Percentiles rank a stretch among this genome's conserved stretches.
Conservation (phyloP, 2,888 invertebrate species). For the Limenitis camilla region DNA sequence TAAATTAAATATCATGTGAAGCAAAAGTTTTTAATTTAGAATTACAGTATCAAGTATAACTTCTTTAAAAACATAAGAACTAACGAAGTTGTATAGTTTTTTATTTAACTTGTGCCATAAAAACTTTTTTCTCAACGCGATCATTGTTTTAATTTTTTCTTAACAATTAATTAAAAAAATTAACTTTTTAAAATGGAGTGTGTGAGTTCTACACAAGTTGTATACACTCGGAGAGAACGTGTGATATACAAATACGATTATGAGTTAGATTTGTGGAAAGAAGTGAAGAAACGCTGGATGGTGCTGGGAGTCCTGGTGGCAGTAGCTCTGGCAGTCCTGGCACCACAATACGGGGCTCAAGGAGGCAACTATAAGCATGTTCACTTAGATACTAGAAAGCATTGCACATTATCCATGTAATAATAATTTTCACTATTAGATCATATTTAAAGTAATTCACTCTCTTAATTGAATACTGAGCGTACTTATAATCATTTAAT, state of each 20-base stretch:
- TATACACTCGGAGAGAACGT: conserved; percentile 22
- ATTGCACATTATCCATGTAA: conserved; percentile 61
- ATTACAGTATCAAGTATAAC: too few species aligned
- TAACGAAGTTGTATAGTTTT: too few species aligned
- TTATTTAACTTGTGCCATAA: too few species aligned
- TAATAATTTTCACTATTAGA: conserved; percentile 16
- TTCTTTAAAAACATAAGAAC: too few species aligned
- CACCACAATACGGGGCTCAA: conserved; percentile 49
- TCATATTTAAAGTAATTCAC: neutral
- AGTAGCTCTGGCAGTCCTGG: conserved; percentile 46
- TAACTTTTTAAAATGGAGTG: conserved; percentile 22
- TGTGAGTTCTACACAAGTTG: conserved; percentile 24
- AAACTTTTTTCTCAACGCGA: too few species aligned
- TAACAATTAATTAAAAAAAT: too few species aligned
- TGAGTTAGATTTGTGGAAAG: conserved; percentile 42
- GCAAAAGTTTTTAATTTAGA: too few species aligned
- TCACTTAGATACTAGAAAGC: conserved; percentile 57
- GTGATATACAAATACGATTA: conserved; percentile 31
- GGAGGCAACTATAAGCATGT: conserved; percentile 62
- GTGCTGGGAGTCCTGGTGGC: conserved; percentile 46
- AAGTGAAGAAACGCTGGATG: conserved; percentile 48
- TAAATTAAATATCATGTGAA: too few species aligned
- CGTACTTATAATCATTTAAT: too few species aligned
- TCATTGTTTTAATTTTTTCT: too few species aligned
- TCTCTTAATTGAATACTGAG: too few species aligned